Evolutionary conservation across 2,888 invertebrate species (phyloP).

Genomic region (Lampropteryx suffumata): DNA sequence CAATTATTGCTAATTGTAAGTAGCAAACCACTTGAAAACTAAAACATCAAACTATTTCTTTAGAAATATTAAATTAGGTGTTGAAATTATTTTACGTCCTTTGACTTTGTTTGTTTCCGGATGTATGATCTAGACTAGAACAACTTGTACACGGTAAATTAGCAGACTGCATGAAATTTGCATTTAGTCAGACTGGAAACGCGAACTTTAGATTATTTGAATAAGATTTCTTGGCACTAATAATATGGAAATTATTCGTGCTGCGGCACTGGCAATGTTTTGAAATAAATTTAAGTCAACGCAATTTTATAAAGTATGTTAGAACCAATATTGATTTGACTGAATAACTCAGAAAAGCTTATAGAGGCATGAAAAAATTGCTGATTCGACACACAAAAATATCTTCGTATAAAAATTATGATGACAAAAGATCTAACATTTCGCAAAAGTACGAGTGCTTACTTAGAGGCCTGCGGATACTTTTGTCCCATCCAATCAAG

Average conservation of each 20-base stretch:
- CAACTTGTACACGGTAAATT: slow-evolving; percentile 47
- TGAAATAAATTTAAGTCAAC: slow-evolving; percentile 3
- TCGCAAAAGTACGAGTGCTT: slow-evolving; percentile 14
- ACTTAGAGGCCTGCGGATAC: slow-evolving; percentile 13
- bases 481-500: slow-evolving; percentile 26
- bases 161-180: slow-evolving; percentile 70
- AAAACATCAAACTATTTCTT: too few species aligned
- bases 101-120: too few species aligned
- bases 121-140: background rate
- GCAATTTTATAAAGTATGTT: background rate
- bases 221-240: slow-evolving; percentile 65
- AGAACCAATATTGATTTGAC: too few species aligned
- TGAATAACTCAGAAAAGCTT: too few species aligned
- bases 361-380: too few species aligned
- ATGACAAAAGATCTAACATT: slow-evolving; percentile 10
- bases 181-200: slow-evolving; percentile 66
- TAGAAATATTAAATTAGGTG: too few species aligned
- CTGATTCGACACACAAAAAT: too few species aligned
- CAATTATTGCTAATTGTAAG: too few species aligned
- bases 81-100: too few species aligned
- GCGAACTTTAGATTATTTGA: slow-evolving; percentile 72
- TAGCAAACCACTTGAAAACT: too few species aligned
- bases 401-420: background rate
- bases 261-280: slow-evolving; percentile 40
- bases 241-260: slow-evolving; percentile 67